Conservation (phyloP, 2,888 invertebrate species). For the Drosophila bunnanda region DNA sequence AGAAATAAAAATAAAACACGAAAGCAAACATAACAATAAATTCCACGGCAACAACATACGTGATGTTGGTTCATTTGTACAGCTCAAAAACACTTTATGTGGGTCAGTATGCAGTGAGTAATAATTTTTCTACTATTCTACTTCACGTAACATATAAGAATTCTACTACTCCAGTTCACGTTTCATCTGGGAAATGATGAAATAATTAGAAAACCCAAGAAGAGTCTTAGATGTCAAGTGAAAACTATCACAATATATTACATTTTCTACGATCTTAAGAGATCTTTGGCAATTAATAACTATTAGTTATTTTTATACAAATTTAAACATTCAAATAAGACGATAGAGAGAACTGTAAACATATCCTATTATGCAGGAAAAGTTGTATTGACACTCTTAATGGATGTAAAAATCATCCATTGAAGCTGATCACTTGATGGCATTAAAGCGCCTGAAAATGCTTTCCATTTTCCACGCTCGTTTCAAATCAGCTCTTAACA, state of each 20-base stretch:
- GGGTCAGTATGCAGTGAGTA: conserved; percentile 49
- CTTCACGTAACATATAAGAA: conserved; percentile 12
- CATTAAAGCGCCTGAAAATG: conserved; percentile 54
- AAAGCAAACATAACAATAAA: conserved; percentile 48
- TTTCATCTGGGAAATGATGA: background rate
- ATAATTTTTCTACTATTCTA: background rate
- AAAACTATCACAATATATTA: background rate
- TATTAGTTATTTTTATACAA: background rate
- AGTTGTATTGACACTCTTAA: conserved; percentile 35
- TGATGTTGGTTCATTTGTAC: conserved; percentile 33
- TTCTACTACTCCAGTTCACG: conserved; percentile 15
- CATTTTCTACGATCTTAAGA: background rate
- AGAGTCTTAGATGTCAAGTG: background rate
- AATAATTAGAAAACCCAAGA: background rate
- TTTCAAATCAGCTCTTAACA: conserved; percentile 38
- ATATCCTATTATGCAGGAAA: background rate
- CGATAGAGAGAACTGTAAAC: background rate
- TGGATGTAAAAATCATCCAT: conserved; percentile 51
- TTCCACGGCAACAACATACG: conserved; percentile 43
- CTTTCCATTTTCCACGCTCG: conserved; percentile 54
- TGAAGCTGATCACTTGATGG: conserved; percentile 37
- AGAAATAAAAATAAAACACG: conserved; percentile 3
- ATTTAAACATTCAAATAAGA: background rate
- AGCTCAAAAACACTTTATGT: conserved; percentile 38
- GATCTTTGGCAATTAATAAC: background rate